A percentile compares a stretch with the other conserved stretches of the same genome.
Evolutionary conservation across 2,797 vertebrate species (phyloP).

Genomic region (Poecilia gillii): DNA sequence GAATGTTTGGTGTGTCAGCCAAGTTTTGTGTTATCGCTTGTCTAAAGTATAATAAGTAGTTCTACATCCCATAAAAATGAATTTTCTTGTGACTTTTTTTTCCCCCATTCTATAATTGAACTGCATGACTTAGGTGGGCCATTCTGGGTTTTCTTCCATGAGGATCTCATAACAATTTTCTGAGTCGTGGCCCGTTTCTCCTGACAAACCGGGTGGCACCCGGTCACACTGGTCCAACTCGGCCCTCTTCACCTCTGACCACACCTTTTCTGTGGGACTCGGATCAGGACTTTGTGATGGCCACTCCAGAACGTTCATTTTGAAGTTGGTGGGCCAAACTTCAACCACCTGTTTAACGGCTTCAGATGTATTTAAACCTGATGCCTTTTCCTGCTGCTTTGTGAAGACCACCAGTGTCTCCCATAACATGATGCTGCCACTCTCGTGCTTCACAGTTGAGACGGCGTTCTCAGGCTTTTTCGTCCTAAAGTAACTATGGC

Average conservation of each 20-base stretch:
- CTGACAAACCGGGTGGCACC: not conserved
- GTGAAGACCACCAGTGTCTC: not conserved
- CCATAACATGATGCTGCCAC: not conserved
- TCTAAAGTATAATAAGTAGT: no score
- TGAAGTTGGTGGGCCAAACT: not conserved
- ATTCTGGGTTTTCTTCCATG: not conserved
- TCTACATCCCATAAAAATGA: not conserved
- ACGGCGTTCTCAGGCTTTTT: not conserved
- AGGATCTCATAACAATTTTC: not conserved
- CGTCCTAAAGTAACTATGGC: not conserved
- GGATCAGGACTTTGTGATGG: not conserved
- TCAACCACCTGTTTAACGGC: not conserved
- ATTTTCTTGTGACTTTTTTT: not conserved
- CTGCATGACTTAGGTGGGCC: not conserved
- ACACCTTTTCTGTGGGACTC: not conserved
- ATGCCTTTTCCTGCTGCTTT: not conserved
- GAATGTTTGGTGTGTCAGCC: no score
- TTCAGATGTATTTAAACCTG: not conserved
- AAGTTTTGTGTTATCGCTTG: no score
- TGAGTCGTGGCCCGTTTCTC: not conserved
- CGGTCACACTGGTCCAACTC: not conserved
- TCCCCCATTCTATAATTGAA: not conserved
- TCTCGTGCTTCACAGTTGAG: not conserved
- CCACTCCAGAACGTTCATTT: not conserved
- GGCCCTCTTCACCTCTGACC: not conserved